Percentiles rank a stretch among this genome's conserved stretches.
Conservation (phyloP, 2,888 invertebrate genomes). For the Drosophila mulleri region DNA sequence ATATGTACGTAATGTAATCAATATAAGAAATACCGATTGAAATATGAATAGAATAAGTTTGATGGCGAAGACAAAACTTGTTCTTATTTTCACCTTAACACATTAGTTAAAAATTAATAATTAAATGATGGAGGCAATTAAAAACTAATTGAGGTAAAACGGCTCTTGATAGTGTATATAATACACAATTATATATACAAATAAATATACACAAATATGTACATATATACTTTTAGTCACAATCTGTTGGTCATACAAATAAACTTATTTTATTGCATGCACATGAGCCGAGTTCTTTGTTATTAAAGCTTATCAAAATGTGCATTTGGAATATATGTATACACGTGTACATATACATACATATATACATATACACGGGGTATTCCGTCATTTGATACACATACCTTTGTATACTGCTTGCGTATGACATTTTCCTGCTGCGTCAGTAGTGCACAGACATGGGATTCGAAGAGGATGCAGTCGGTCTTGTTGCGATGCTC, state of each 20-base stretch:
- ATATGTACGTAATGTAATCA: no score
- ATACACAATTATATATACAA: not conserved
- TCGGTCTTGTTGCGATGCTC: constrained; percentile 95
- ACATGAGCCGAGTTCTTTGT: not conserved
- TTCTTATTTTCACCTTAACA: no score
- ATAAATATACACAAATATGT: not conserved
- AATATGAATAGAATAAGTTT: no score
- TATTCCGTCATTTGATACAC: not conserved
- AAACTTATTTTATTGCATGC: not conserved
- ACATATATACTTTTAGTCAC: not conserved
- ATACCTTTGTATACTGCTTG: constrained; percentile 94
- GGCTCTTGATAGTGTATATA: not conserved
- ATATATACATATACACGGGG: not conserved
- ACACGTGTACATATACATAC: not conserved
- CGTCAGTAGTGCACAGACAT: constrained; percentile 90
- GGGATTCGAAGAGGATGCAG: constrained; percentile 95
- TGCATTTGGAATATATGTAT: not conserved
- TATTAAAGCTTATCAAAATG: not conserved
- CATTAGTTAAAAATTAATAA: no score
- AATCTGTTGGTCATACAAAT: not conserved
- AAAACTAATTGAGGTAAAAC: no score
- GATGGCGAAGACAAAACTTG: no score
- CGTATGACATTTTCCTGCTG: constrained; percentile 94
- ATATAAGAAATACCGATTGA: no score
- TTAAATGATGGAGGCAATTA: no score